Conservation (phyloP, 2,888 invertebrate species). For the Coelogynopora nodosa region DNA sequence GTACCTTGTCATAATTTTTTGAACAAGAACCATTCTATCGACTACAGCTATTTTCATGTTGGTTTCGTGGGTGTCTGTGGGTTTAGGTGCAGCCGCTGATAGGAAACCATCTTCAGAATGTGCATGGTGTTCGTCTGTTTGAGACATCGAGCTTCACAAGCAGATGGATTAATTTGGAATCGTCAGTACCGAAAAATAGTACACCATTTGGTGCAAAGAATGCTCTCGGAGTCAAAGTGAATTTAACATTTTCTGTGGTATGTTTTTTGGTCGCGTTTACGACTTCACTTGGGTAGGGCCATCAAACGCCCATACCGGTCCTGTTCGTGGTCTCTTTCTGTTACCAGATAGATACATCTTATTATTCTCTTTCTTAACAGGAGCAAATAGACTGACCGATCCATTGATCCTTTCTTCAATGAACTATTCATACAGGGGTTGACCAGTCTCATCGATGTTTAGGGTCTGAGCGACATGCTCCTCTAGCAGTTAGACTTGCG, state of each 20-base stretch:
- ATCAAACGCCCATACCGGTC: slow-evolving; percentile 40
- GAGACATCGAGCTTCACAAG: neutral
- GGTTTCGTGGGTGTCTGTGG: too few relatives aligned
- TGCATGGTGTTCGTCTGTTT: neutral
- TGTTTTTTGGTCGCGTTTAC: slow-evolving; percentile 32
- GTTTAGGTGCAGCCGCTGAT: too few relatives aligned
- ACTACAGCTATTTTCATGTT: too few relatives aligned
- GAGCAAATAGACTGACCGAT: slow-evolving; percentile 45
- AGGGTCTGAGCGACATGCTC: slow-evolving; percentile 46
- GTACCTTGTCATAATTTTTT: too few relatives aligned
- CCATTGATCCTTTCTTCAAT: slow-evolving; percentile 47
- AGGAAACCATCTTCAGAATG: too few relatives aligned
- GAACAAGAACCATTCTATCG: too few relatives aligned
- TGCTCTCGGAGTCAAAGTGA: slow-evolving; percentile 37
- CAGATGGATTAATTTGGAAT: neutral
- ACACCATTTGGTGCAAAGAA: slow-evolving; percentile 38
- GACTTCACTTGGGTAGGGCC: slow-evolving; percentile 39
- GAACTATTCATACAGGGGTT: slow-evolving; percentile 47
- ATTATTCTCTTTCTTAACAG: slow-evolving; percentile 45
- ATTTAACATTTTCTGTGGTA: slow-evolving; percentile 35
- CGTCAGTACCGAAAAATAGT: neutral
- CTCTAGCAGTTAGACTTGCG: slow-evolving; percentile 39
- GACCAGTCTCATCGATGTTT: slow-evolving; percentile 45
- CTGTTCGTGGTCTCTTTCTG: slow-evolving; percentile 44
- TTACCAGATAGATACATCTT: slow-evolving; percentile 44